A percentile compares a stretch with the other conserved stretches of the same genome.
Conservation (phyloP, 1,140 invertebrate genomes). For the Xylocopa sonorina region DNA sequence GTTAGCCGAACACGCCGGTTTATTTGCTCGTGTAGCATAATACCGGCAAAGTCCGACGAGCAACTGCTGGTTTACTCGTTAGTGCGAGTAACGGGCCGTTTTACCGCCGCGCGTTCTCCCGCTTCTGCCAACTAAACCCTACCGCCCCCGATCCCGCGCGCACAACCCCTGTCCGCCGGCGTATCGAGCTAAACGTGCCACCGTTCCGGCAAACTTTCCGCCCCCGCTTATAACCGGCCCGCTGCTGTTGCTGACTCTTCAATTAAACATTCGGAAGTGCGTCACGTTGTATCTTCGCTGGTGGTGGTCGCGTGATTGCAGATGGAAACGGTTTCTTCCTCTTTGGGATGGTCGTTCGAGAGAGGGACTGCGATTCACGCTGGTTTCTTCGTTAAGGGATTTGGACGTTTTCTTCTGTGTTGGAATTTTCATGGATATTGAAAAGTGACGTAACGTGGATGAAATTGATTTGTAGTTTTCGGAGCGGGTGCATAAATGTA, state of each 20-base stretch:
- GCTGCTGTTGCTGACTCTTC: constrained; percentile 51
- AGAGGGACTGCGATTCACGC: too few species aligned
- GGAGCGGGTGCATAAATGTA: too few species aligned
- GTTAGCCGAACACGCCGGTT: constrained; percentile 72
- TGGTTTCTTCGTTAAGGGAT: too few species aligned
- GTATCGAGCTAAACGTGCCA: constrained; percentile 41
- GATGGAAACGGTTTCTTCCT: not conserved
- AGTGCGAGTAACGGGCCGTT: constrained; percentile 72
- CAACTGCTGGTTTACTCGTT: constrained; percentile 72
- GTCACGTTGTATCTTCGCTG: not conserved
- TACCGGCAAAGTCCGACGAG: constrained; percentile 71
- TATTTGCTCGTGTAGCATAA: constrained; percentile 74
- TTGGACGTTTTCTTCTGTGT: too few species aligned
- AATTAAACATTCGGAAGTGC: constrained; percentile 55
- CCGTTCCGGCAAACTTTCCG: constrained; percentile 39
- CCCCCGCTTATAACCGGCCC: constrained; percentile 32
- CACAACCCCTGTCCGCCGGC: constrained; percentile 10
- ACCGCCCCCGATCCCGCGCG: too few species aligned
- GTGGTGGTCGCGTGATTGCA: not conserved
- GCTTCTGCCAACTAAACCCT: constrained; percentile 61
- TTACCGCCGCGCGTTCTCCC: constrained; percentile 46
- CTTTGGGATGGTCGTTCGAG: too few species aligned
- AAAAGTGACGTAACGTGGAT: too few species aligned
- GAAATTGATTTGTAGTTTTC: too few species aligned
- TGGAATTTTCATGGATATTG: too few species aligned